A percentile compares a stretch with the other conserved stretches of the same genome.
Conservation (phyloP, 2,113 vertebrate genomes). For the Ceuthmochares aereus region DNA sequence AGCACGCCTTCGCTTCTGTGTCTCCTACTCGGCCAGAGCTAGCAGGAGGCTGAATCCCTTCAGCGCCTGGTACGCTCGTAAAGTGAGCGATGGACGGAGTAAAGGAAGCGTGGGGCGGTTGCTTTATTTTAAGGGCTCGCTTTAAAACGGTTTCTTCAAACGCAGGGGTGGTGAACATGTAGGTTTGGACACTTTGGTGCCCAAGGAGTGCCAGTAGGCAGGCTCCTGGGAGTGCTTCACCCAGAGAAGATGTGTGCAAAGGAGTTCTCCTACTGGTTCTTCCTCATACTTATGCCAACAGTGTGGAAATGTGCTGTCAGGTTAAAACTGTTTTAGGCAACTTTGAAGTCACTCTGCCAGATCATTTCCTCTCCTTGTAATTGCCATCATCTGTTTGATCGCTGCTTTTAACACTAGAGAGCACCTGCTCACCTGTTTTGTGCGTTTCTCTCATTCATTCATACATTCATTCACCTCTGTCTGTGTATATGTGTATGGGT, state of each 20-base stretch:
- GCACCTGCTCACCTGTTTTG: constrained; percentile 67
- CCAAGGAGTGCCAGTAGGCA: neutral
- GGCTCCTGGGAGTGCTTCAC: neutral
- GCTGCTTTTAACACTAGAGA: constrained; percentile 47
- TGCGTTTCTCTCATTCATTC: constrained; percentile 19
- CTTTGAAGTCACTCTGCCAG: neutral
- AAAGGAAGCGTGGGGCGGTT: neutral
- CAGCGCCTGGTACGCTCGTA: neutral
- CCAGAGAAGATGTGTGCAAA: rapidly evolving
- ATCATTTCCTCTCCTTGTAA: neutral
- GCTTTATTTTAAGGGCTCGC: neutral
- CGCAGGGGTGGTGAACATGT: neutral
- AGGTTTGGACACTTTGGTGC: neutral
- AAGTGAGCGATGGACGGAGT: neutral
- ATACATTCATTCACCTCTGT: neutral
- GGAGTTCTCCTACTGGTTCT: neutral
- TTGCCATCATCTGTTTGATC: constrained; percentile 22
- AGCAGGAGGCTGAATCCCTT: neutral
- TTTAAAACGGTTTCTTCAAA: neutral
- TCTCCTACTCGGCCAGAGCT: neutral
- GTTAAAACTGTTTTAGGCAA: neutral
- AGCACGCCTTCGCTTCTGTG: neutral
- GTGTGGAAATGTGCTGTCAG: neutral
- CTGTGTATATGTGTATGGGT: neutral
- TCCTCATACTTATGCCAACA: neutral